Evolutionary conservation across 2,888 invertebrate species (phyloP).

Genomic region (Labia minor): DNA sequence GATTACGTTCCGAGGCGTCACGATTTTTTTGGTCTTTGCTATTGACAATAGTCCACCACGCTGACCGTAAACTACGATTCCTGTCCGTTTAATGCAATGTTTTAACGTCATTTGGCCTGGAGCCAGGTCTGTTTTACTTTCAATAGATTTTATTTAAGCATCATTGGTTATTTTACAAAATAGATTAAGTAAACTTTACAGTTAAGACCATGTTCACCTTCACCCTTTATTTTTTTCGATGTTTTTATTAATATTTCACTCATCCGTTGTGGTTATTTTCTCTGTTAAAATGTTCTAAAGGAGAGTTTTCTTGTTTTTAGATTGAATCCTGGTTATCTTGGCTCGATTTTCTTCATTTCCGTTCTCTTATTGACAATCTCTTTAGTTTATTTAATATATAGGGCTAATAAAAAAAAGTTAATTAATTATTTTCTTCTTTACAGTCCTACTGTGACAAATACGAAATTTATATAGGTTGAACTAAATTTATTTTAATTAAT

Average conservation of each 20-base stretch:
- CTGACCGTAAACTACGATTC: background rate
- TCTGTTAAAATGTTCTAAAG: background rate
- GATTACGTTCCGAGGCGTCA: background rate
- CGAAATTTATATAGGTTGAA: too few species aligned
- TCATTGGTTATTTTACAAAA: background rate
- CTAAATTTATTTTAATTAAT: too few species aligned
- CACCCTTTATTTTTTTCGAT: background rate
- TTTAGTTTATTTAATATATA: background rate
- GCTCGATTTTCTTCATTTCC: background rate
- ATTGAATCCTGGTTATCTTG: background rate
- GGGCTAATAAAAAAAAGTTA: too few species aligned
- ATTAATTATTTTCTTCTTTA: too few species aligned
- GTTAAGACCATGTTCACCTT: background rate
- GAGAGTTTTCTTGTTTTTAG: background rate
- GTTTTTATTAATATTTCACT: background rate
- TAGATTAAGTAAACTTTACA: background rate
- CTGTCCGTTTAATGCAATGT: background rate
- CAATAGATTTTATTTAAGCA: background rate
- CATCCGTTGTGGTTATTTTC: constrained; percentile 2
- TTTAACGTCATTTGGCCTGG: background rate
- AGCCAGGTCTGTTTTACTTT: constrained; percentile 2
- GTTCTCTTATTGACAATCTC: background rate
- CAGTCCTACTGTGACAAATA: too few species aligned
- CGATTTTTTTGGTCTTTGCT: background rate
- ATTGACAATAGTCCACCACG: background rate